Base-by-base conservation (phyloP, 2,888 invertebrate genomes). In the Eilema sororculum region DNA sequence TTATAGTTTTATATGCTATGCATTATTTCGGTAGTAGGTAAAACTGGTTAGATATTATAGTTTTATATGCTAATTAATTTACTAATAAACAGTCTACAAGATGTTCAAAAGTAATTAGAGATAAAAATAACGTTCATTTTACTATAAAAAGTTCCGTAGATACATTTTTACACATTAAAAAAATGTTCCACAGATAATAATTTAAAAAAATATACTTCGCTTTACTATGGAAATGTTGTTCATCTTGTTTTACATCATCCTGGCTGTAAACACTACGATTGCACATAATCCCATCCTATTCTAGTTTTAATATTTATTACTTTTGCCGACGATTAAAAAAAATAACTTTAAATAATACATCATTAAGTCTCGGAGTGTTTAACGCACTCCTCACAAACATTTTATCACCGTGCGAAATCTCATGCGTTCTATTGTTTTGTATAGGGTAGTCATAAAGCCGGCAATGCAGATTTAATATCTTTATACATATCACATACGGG, bases 351-450 rank as follows among this genome's bases (percentile, higher is more conserved):
- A 76, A 76, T 80, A 76, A 76, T 78, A 71, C 74, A 57, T 75
- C 72, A 76, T 82, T 78, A 72, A 75, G 56, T 60, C 63, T 61
- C 63, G 65, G 9, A 72, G 72, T 68, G 79, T 78, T 80, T 77
- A 82, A 78, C 69, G 46, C 75, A 78, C 73, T 77, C 79, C 80
- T 84, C 82, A 79, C 83, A 82, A 79, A 80, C 73, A 78, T 79
- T 84, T 82, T 87, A 89, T 87, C 89, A 71, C 56, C 76, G 79
- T 88, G 89, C 75, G 86, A 89, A 86, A 89, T 88, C 87, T 78
- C 67, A 75, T 22, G 75, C 77, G 72, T 66, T 71, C 78, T 77
- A 84, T 85, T 82, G 87, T 86, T 83, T 82, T 82, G 63, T 72
- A 72, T 67, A 73, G 83, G 78, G 83, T 80, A 74, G 73, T 76